Base-by-base conservation (phyloP, 2,113 vertebrate species). In the Urocynchramus pylzowi region DNA sequence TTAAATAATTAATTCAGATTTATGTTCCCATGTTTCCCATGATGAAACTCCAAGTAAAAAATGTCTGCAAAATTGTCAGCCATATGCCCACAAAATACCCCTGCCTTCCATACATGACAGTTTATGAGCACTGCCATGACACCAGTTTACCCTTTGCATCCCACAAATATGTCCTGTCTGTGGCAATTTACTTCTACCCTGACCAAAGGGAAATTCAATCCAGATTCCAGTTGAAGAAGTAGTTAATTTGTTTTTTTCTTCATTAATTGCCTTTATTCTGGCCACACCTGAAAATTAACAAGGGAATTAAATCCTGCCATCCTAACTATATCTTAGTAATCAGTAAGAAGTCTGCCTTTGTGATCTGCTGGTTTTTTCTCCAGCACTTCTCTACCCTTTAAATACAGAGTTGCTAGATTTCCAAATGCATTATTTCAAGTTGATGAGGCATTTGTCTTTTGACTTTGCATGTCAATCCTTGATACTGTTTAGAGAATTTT, bases 401-500 rank as follows among this genome's bases (percentile, higher is more conserved):
- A 73, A 90, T 37, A 20, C 47, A 94, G 39, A 33, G 16, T 49
- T 67, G 42, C 19, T 65, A 35, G 18, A 83, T 44, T 65, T 65
- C 39, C 49, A 79, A 41, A 79, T 54, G 11, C 33, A 67, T 60
- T 74, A 61, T 63, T 88, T 82, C 6, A 1, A 84, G 41, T 5
- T 89, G 52, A 83, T 75, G 76, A 92, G 23, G 33, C 27, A 86
- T 80, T 92, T 90, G 30, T 92, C 54, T 84, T 77, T 80, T 86
- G 63, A 53, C 54, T 88, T 90, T 77, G 59, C 13, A 20, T 35
- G 54, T 42, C 41, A 90, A 31, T 88, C 54, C 50, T 85, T 52
- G 6, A 75, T 47, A 37, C 5, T 7, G 5, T 64, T 91, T 44
- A 83, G 70, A 85, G 93, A 71, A 67, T 77, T 74, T 84, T 88